phyloP scores from a whole-genome alignment of 1,140 invertebrate species.

The Microplitis demolitor region DNA sequence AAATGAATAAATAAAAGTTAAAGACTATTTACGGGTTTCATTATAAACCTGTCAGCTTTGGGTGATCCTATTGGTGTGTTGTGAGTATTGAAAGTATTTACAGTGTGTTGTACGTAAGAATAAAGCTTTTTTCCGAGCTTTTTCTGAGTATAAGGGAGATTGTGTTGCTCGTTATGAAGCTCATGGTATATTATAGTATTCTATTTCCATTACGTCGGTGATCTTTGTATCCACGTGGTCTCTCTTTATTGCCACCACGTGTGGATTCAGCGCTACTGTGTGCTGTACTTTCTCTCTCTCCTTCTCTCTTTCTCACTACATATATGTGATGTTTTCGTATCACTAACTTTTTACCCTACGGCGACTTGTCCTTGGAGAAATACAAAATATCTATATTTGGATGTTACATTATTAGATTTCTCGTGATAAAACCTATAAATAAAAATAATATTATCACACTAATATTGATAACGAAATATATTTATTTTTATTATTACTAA shows the following conservation, averaged over 20 bases:
- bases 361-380: too few relatives aligned
- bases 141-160: slow-evolving; percentile 27
- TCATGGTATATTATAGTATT: too few relatives aligned
- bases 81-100: neutral
- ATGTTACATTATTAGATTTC: neutral
- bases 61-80: slow-evolving; percentile 50
- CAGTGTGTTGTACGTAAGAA: neutral
- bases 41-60: slow-evolving; percentile 59
- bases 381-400: too few relatives aligned
- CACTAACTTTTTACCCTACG: too few relatives aligned
- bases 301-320: neutral
- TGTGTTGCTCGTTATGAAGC: slow-evolving; percentile 34
- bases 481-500: too few relatives aligned
- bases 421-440: neutral
- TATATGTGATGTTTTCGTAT: neutral
- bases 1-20: neutral
- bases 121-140: neutral
- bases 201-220: too few relatives aligned
- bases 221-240: slow-evolving; percentile 7
- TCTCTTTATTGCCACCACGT: neutral
- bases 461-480: too few relatives aligned
- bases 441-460: slow-evolving; percentile 1
- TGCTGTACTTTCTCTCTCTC: neutral
- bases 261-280: neutral
- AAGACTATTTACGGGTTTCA: slow-evolving; percentile 59